Conservation (phyloP, 2,888 invertebrate species). For the Heliconius cydno region DNA sequence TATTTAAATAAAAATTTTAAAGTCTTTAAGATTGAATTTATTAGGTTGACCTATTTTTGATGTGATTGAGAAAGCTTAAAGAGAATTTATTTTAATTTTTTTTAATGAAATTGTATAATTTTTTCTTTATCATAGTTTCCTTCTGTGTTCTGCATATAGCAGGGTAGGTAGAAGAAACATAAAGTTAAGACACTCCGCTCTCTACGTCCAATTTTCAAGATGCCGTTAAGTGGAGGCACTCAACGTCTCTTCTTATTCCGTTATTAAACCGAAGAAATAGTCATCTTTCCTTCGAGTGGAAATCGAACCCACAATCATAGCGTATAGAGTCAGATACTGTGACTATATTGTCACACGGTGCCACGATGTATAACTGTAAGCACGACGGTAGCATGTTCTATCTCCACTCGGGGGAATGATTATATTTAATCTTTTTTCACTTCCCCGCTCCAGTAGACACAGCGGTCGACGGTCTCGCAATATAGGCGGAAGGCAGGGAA, state of each 20-base stretch:
- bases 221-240: not conserved
- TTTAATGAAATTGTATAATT: not conserved
- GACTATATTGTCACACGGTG: not conserved
- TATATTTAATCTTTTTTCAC: no score
- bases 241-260: not conserved
- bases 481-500: no score
- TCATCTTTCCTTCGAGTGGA: not conserved
- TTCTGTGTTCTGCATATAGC: not conserved
- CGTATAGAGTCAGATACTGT: not conserved
- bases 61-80: not conserved
- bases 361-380: no score
- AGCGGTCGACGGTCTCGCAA: no score
- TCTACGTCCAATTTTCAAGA: not conserved
- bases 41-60: conserved; percentile 1
- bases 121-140: not conserved
- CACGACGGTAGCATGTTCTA: no score
- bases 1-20: not conserved
- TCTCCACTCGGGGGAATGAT: no score
- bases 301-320: not conserved
- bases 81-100: not conserved
- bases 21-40: not conserved
- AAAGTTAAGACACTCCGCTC: not conserved
- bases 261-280: not conserved
- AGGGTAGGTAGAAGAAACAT: not conserved
- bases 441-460: no score